Evolutionary conservation across 2,888 invertebrate species (phyloP).

Genomic region (Apamea anceps): DNA sequence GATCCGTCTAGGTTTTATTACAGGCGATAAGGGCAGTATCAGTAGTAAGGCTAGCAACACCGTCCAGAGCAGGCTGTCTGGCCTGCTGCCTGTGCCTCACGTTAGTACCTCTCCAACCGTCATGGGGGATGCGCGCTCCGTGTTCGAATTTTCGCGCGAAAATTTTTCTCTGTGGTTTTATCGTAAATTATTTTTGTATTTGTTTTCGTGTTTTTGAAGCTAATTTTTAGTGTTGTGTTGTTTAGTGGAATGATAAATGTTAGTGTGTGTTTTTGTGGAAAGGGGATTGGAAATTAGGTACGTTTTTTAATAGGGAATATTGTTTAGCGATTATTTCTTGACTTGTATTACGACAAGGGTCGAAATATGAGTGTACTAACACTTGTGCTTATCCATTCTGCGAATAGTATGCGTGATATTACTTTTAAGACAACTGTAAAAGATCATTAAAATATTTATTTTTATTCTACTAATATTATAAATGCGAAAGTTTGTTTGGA

Average conservation of each 20-base stretch:
- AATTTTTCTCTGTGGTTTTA: background rate
- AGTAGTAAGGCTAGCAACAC: constrained; percentile 35
- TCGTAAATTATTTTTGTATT: constrained; percentile 32
- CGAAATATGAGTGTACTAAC: background rate
- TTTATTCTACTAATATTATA: no score
- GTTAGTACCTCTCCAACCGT: constrained; percentile 40
- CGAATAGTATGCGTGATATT: background rate
- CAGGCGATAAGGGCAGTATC: constrained; percentile 40
- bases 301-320: background rate
- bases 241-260: background rate
- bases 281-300: constrained; percentile 20
- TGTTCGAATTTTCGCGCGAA: constrained; percentile 45
- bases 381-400: background rate
- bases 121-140: constrained; percentile 33
- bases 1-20: constrained; percentile 6
- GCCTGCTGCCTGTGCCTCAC: constrained; percentile 20
- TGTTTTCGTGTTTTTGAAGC: background rate
- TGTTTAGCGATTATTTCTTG: background rate
- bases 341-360: background rate
- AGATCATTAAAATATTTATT: no score
- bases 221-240: constrained; percentile 19
- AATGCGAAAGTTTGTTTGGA: no score
- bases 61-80: constrained; percentile 24
- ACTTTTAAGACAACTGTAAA: background rate
- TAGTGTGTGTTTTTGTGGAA: background rate